Percentiles rank a stretch among this genome's conserved stretches.
Evolutionary conservation across 2,113 vertebrate species (phyloP).

Genomic region (Rhea pennata): DNA sequence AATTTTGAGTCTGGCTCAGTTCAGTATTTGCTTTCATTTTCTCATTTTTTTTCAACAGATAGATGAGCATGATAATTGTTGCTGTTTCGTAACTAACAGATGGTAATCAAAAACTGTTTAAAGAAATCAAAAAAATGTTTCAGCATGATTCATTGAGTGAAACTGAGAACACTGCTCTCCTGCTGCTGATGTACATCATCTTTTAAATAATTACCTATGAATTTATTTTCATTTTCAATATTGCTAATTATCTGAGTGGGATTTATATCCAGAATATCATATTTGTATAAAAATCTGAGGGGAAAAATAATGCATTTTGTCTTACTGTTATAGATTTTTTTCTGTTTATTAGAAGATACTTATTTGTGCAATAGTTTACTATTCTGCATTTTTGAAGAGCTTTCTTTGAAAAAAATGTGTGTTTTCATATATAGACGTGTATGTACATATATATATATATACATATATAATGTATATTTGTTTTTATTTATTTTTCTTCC

Average conservation of each 20-base stretch:
- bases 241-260: neutral
- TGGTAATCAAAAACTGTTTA: conserved; percentile 47
- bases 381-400: neutral
- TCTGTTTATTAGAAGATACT: neutral
- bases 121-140: conserved; percentile 43
- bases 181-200: neutral
- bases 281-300: neutral
- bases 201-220: conserved; percentile 26
- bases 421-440: too few relatives aligned
- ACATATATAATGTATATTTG: neutral
- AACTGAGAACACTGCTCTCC: conserved; percentile 10
- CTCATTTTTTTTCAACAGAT: neutral
- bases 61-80: neutral
- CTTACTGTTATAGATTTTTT: neutral
- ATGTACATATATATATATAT: too few relatives aligned
- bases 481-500: neutral
- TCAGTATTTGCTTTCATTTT: conserved; percentile 19
- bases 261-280: neutral
- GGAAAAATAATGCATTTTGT: neutral
- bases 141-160: neutral
- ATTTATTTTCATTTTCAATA: conserved; percentile 37
- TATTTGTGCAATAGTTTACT: neutral
- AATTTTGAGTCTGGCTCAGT: neutral
- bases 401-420: neutral
- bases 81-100: conserved; percentile 17